Conservation (phyloP, 2,888 invertebrate species). For the Ectemnius cavifrons region DNA sequence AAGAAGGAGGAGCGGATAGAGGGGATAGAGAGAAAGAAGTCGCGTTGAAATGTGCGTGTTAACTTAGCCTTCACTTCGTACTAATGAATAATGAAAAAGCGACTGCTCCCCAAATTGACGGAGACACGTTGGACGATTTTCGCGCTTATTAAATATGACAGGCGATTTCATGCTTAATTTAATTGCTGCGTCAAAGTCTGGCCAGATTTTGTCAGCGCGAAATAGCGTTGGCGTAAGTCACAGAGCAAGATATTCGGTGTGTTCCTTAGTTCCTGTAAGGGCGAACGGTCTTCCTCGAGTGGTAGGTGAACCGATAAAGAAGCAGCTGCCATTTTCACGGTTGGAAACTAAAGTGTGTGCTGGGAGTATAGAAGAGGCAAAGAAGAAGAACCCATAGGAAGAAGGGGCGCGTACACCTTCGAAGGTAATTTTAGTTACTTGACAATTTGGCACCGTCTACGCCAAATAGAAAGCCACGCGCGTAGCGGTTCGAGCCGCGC, state of each 20-base stretch:
- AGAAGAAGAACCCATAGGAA: conserved; percentile 11
- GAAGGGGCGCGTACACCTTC: conserved; percentile 60
- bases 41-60: neutral
- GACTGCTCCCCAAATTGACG: neutral
- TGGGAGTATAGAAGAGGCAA: neutral
- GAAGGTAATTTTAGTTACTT: conserved; percentile 74
- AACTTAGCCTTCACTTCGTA: neutral
- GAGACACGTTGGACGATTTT: neutral
- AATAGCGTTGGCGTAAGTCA: too few relatives aligned
- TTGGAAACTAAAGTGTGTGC: neutral
- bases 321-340: conserved; percentile 6
- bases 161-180: neutral
- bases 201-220: too few relatives aligned
- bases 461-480: conserved; percentile 70
- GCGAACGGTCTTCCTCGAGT: too few relatives aligned
- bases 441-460: conserved; percentile 76
- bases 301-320: too few relatives aligned
- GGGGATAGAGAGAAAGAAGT: neutral
- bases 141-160: neutral
- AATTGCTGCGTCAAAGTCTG: neutral
- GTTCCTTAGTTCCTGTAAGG: too few relatives aligned
- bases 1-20: neutral
- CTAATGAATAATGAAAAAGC: neutral
- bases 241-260: too few relatives aligned
- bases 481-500: conserved; percentile 28